Conservation (phyloP, 2,888 invertebrate genomes). For the Phalera bucephala region DNA sequence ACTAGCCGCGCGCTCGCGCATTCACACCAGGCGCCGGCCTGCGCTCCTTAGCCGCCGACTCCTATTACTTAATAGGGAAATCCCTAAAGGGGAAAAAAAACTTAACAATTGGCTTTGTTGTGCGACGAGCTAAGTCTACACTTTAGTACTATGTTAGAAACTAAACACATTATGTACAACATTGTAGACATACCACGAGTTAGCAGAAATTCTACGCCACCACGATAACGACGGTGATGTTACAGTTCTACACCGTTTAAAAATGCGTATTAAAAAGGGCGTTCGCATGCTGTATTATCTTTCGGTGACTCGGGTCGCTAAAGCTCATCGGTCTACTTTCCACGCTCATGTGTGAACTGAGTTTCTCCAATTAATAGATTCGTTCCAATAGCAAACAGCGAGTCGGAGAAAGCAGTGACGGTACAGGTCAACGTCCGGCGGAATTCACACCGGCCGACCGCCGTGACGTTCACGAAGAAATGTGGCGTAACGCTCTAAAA, state of each 20-base stretch:
- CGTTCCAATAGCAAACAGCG: constrained; percentile 81
- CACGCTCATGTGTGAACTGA: constrained; percentile 81
- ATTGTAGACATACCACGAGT: neutral
- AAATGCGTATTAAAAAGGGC: constrained; percentile 14
- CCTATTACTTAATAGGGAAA: constrained; percentile 7
- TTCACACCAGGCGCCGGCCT: constrained; percentile 6
- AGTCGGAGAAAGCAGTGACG: constrained; percentile 76
- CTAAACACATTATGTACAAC: too few species aligned
- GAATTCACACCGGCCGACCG: constrained; percentile 74
- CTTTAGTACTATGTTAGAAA: too few species aligned
- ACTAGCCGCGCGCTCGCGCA: constrained; percentile 7
- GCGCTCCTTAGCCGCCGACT: constrained; percentile 2
- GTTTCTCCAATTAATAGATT: constrained; percentile 83
- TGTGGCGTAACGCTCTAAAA: constrained; percentile 78
- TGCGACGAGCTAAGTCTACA: neutral
- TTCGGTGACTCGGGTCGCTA: constrained; percentile 39
- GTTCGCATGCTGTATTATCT: constrained; percentile 25
- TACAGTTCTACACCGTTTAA: neutral
- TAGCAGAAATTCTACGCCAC: neutral
- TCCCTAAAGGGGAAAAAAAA: constrained; percentile 6
- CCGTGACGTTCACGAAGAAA: constrained; percentile 76
- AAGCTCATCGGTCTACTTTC: constrained; percentile 73
- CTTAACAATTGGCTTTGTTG: neutral
- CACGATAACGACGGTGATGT: neutral
- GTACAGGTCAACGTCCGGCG: constrained; percentile 75